Evolutionary conservation across 23 tunicate genomes (phyloP), one percentile per base, ranked within the genome.

Genomic region (Botrylloides violaceus): DNA sequence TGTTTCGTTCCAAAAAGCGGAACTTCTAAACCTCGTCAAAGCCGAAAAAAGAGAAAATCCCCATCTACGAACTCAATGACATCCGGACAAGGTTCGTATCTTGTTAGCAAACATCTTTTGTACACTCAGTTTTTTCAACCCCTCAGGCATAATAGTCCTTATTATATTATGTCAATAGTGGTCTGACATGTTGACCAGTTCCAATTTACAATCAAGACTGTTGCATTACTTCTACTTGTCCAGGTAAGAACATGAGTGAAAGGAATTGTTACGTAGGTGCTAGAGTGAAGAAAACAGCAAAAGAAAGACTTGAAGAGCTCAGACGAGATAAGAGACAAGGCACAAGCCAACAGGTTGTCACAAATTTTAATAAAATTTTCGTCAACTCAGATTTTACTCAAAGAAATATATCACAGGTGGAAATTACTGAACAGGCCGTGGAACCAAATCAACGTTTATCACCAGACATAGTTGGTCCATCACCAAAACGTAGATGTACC

Each of bases 1-100:
- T 68, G 74, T 25, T 25, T 68, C 9, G 58, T 68, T 5, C 74
- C 74, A 0, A 68, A 68, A 68, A 68, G 74, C 29, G 74, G 74
- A 43, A 68, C 74, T 43, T 39, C 74, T 19, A 68, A 68, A 43
- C 74, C 74, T 19, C 56, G 74, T 4, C 74, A 68, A 22, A 68
- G 74, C 29, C 74, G 74, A 38, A 68, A 68, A 26, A 36, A 30
- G 37, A 39, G 28, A 43, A 35, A 32, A 19, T 39, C 25, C 19
- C 56, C 36, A 22, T 23, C 36, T 5, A 56, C 21, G 29, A 20
- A 19, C 22, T 30, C 74, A 1, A 68, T 68, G 58, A 26, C 57
- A 35, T 31, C 49, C 18, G 74, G 74, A 12, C 70, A 63, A 63
- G 70, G 70, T 63, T 27, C 53, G 53, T 43, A 7, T 43, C 12